A percentile compares a stretch with the other conserved stretches of the same genome.
Conservation (phyloP, 2,888 invertebrate genomes). For the Dolichomitus sp. region DNA sequence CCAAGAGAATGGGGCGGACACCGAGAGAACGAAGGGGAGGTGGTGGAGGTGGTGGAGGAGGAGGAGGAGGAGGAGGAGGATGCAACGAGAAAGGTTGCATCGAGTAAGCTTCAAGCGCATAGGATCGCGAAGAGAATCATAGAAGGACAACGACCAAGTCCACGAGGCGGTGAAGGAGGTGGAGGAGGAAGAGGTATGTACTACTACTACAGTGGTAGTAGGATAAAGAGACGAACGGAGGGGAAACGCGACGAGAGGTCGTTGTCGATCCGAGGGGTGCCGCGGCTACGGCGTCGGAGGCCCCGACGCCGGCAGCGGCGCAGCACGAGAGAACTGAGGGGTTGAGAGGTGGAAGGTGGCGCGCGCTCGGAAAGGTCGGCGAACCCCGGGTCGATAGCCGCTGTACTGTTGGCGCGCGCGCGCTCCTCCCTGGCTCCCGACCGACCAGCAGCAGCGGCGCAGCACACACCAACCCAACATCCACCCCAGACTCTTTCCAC, state of each 20-base stretch:
- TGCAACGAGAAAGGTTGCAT: conserved; percentile 42
- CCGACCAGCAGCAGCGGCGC: conserved; percentile 54
- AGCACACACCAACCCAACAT: conserved; percentile 39
- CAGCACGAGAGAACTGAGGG: conserved; percentile 64
- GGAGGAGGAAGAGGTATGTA: conserved; percentile 4
- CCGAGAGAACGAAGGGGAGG: conserved; percentile 43
- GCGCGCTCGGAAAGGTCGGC: conserved; percentile 79
- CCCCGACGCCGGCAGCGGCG: conserved; percentile 56
- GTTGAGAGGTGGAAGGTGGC: conserved; percentile 75
- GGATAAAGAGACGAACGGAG: conserved; percentile 60
- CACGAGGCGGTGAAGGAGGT: conserved; percentile 35
- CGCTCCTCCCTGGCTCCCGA: conserved; percentile 58
- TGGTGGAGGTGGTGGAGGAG: conserved; percentile 48
- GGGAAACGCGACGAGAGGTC: conserved; percentile 67
- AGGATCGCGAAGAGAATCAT: conserved; percentile 25
- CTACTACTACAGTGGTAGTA: conserved; percentile 54
- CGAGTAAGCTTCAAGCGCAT: conserved; percentile 59
- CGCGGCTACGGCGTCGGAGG: conserved; percentile 52
- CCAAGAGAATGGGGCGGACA: conserved; percentile 44
- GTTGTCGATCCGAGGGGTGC: conserved; percentile 69
- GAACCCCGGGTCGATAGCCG: conserved; percentile 84
- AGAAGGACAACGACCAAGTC: conserved; percentile 53
- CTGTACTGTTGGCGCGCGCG: conserved; percentile 69
- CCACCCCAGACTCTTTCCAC: conserved; percentile 63
- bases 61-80: conserved; percentile 45